Conservation (phyloP, 2,888 invertebrate species). For the Andrena hattorfiana region DNA sequence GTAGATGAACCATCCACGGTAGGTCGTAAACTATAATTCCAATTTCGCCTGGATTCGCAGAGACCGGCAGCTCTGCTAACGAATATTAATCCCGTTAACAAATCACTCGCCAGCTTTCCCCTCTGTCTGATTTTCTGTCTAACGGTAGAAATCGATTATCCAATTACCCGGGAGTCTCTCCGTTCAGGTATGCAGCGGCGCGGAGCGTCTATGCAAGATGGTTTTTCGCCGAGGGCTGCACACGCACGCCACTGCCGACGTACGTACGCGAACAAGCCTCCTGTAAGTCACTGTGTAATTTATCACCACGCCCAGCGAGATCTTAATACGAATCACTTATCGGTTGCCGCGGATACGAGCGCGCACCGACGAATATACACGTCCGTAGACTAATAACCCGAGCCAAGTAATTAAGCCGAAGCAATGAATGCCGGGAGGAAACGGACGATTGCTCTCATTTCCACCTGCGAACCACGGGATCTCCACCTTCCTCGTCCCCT, state of each 20-base stretch:
- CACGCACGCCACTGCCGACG: slow-evolving; percentile 23
- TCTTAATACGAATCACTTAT: slow-evolving; percentile 81
- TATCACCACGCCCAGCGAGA: slow-evolving; percentile 79
- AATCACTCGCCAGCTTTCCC: slow-evolving; percentile 42
- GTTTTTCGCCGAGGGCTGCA: slow-evolving; percentile 62
- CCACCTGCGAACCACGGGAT: slow-evolving; percentile 25
- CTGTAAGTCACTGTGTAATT: slow-evolving; percentile 76
- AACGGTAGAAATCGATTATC: slow-evolving; percentile 69
- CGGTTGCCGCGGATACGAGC: slow-evolving; percentile 64
- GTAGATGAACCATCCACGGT: not conserved
- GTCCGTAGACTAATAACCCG: slow-evolving; percentile 67
- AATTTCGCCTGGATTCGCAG: slow-evolving; percentile 1
- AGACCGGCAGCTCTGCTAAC: not conserved
- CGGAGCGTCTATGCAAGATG: slow-evolving; percentile 39
- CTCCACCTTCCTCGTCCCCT: slow-evolving; percentile 8
- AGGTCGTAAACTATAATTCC: not conserved
- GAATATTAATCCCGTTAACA: slow-evolving; percentile 39
- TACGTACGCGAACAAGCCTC: slow-evolving; percentile 27
- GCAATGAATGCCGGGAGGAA: slow-evolving; percentile 56
- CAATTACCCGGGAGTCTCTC: slow-evolving; percentile 61
- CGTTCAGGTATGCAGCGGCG: slow-evolving; percentile 18
- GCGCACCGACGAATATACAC: slow-evolving; percentile 39
- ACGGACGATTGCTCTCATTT: slow-evolving; percentile 50
- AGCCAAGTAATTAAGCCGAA: slow-evolving; percentile 73
- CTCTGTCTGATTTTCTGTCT: slow-evolving; percentile 45